These are phyloP conservation scores for Neotoxoptera formosana DNA, from an alignment of 1,140 invertebrate genomes.

Conservation along the genomic window DNA sequence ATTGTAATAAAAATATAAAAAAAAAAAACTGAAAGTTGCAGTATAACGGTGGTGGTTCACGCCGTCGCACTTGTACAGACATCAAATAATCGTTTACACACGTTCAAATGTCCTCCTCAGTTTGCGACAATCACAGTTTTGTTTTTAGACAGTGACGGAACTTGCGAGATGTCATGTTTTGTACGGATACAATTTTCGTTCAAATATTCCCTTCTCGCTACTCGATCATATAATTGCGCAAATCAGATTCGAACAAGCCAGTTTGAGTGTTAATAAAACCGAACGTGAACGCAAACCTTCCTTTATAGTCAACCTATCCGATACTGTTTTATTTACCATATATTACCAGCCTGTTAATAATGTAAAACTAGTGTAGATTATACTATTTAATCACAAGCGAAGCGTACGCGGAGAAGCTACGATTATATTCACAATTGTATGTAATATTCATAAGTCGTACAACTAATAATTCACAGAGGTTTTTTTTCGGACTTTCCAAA, in stretches of 20 bases:
- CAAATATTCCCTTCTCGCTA: not conserved
- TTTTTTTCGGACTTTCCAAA: not conserved
- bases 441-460: not conserved
- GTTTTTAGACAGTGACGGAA: not conserved
- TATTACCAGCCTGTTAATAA: no score
- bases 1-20: not conserved
- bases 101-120: not conserved
- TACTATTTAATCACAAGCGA: no score
- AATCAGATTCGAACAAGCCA: not conserved
- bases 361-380: no score
- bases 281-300: not conserved
- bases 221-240: not conserved
- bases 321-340: no score
- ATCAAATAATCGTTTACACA: not conserved
- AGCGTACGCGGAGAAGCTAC: no score
- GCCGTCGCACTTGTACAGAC: not conserved
- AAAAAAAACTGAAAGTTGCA: no score
- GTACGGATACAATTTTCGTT: not conserved
- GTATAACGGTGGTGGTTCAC: no score
- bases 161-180: not conserved
- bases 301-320: no score
- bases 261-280: not conserved
- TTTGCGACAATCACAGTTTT: not conserved
- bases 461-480: not conserved
- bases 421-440: no score